Base-by-base conservation (phyloP, 2,888 invertebrate genomes). In the Euphydryas editha region DNA sequence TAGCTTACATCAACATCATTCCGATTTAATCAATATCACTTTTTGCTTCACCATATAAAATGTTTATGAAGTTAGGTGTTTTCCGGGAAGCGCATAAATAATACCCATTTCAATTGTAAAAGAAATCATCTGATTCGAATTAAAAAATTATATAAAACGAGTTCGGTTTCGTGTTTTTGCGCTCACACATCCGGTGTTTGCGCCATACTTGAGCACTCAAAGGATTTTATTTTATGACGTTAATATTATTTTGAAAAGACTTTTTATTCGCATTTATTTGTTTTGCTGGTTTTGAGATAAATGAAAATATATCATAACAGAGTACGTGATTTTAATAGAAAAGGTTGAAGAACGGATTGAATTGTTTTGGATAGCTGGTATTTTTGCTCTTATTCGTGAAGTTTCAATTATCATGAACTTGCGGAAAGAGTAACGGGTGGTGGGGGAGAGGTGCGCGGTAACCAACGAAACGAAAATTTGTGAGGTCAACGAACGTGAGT, bases 401-500 rank as follows among this genome's bases (percentile, higher is more conserved):
- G 81, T 86, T 77, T 79, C 75, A 82, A 84, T 85, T 86, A 75
- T 74, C 70, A 61, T 73, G 73, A 72, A 70, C 61, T 84, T 82
- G 85, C 83, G 77, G 84, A 85, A 85, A 85, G 80, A 84, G 81
- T 81, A 84, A 79, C 75, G 76, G 68, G 72, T 68, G 72, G 69
- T 67, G 68, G 72, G 69, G 74, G 75, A 75, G 72, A 75, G 81
- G 84, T 83, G 79, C 83, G 78, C 81, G 78, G 81, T 80, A 83
- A 82, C 88, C 86, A 90, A 92, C 88, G 90, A 91, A 91, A 92
- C 90, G 87, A 92, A 92, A 92, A 93, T 93, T 92, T 87, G 92
- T 87, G 86, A 87, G 92, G 89, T 92, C 87, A 90, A 89, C 83
- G 91, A 86, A 87, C 93, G 85, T 83, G 76, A 87, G 86, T 90